These are phyloP conservation scores for Colistium nudipinnis DNA, from an alignment of 2,113 vertebrate species.

Conservation along the genomic window DNA sequence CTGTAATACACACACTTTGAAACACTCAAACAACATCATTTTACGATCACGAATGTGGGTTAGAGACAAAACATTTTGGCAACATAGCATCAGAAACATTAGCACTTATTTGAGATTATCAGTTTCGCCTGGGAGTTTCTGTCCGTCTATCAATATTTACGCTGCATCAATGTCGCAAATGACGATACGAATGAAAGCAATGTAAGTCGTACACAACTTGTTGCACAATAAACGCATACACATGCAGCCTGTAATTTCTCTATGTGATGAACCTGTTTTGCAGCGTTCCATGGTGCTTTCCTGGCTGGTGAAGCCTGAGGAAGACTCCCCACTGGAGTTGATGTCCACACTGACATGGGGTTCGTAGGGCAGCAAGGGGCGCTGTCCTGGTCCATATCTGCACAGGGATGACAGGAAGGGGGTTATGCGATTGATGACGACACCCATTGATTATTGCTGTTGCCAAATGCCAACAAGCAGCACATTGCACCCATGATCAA, in stretches of 20 bases:
- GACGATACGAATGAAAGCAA: too few species aligned
- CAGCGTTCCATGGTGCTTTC: constrained; percentile 90
- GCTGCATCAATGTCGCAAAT: background rate
- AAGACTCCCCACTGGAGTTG: constrained; percentile 87
- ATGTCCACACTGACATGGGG: constrained; percentile 82
- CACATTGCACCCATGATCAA: background rate
- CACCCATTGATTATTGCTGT: background rate
- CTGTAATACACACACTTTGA: constrained; percentile 13
- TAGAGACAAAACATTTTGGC: background rate
- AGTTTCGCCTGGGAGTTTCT: too few species aligned
- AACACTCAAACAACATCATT: too few species aligned
- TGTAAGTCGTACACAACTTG: too few species aligned
- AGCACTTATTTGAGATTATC: background rate
- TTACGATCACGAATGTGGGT: background rate
- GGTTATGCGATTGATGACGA: background rate
- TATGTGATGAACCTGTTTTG: constrained; percentile 83
- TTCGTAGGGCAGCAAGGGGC: constrained; percentile 82
- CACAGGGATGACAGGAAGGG: constrained; percentile 14
- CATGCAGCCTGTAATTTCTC: background rate
- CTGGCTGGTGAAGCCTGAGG: constrained; percentile 88
- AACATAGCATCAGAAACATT: background rate
- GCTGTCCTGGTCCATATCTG: constrained; percentile 82
- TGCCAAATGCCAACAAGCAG: too few species aligned
- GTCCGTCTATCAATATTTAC: too few species aligned
- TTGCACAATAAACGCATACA: background rate